Conservation (phyloP, 2,113 vertebrate genomes). For the Megaceryle torquata region DNA sequence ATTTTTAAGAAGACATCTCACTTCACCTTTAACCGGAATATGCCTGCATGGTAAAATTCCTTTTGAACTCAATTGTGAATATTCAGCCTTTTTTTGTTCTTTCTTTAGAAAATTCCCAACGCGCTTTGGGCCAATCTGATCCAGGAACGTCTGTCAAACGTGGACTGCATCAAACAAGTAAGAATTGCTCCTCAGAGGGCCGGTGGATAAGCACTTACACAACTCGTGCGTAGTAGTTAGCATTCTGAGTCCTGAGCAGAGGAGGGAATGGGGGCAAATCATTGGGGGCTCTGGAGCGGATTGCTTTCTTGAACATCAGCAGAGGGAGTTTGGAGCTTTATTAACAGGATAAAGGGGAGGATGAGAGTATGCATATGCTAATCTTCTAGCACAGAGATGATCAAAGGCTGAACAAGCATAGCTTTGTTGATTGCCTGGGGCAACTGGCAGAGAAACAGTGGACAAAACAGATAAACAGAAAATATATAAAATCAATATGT, state of each 20-base stretch:
- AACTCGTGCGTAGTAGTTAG: slow-evolving; percentile 53
- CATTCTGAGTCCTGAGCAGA: slow-evolving; percentile 58
- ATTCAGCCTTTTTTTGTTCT: slow-evolving; percentile 7
- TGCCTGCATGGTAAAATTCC: slow-evolving; percentile 19
- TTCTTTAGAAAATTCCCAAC: slow-evolving; percentile 76
- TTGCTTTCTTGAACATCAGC: slow-evolving; percentile 65
- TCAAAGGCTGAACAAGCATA: slow-evolving; percentile 84
- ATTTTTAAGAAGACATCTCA: slow-evolving; percentile 26
- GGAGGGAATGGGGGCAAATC: slow-evolving; percentile 68
- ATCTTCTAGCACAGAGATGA: slow-evolving; percentile 80
- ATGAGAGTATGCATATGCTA: slow-evolving; percentile 79
- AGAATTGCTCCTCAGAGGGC: slow-evolving; percentile 61
- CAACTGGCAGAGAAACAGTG: slow-evolving; percentile 65
- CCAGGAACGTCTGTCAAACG: slow-evolving; percentile 76
- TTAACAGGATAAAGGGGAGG: slow-evolving; percentile 70
- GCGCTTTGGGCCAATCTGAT: slow-evolving; percentile 75
- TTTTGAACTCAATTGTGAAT: slow-evolving; percentile 30
- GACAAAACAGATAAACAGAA: slow-evolving; percentile 72
- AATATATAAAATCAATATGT: slow-evolving; percentile 72
- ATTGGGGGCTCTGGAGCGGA: slow-evolving; percentile 67
- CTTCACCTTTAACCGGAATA: slow-evolving; percentile 46
- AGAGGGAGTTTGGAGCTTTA: slow-evolving; percentile 31
- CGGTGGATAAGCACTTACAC: slow-evolving; percentile 59
- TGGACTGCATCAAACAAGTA: slow-evolving; percentile 85
- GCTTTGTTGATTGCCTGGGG: slow-evolving; percentile 85